Base-by-base conservation (phyloP, 1,140 invertebrate species). In the Laodelphax striatellus region DNA sequence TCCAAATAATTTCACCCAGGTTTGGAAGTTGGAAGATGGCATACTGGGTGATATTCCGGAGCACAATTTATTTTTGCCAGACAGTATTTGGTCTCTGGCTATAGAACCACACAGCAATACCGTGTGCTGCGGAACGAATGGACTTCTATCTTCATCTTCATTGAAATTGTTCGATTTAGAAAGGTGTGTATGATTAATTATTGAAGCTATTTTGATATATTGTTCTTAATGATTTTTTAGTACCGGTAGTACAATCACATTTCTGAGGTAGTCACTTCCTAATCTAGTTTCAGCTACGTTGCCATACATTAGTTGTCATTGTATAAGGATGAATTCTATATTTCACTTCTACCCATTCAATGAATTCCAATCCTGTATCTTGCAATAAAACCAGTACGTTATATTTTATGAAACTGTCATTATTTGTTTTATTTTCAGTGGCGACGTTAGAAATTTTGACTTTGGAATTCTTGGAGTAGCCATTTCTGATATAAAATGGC, bases 401-500 rank as follows among this genome's bases (percentile, higher is more conserved):
- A 28, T 28, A 28, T 28, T 28, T 4, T 28, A 28, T 28, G 2
- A 6, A 28, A 28, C 24, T 28, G 24, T 6, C 24, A 28, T 1
- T 52, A 14, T 9, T 21, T 52, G 46, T 52, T 42, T 31, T 59
- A 55, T 31, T 59, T 46, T 55, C 34, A 55, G 60, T 44, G 54
- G 60, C 14, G 14, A 38, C 16, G 60, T 55, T 10, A 28, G 28
- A 55, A 43, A 46, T 19, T 46, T 22, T 55, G 22, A 56, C n/a
- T 41, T 28, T 16, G 13, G 24, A 16, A 61, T 55, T 19, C 28
- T 41, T 42, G 78, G 78, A n/a, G 77, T 79, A 42, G 80, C 79
- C 19, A 69, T 85, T 56, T 76, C 85, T 50, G 81, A 85, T 66
- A 75, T 85, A 31, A 76, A 79, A 62, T 81, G 82, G 73, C 82